Conservation (phyloP, 2,797 vertebrate species). For the Margarornis squamiger region DNA sequence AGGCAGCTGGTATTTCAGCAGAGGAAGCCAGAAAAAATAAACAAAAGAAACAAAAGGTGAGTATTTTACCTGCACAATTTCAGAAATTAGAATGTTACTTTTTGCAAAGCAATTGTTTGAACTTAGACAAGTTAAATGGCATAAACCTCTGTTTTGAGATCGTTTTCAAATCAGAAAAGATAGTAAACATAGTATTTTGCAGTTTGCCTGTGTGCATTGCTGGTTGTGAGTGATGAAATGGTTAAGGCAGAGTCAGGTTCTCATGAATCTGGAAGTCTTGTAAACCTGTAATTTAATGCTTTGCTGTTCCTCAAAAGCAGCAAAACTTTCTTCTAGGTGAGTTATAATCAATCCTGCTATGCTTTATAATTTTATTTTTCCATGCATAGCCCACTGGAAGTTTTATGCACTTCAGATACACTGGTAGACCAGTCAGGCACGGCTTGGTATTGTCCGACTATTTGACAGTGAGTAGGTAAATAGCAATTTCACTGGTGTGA, state of each 20-base stretch:
- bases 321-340: neutral
- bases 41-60: constrained; percentile 81
- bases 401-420: neutral
- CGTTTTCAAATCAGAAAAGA: neutral
- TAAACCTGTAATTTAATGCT: neutral
- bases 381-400: neutral
- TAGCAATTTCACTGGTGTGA: neutral
- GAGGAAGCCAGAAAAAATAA: constrained; percentile 83
- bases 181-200: neutral
- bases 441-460: neutral
- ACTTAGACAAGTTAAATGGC: neutral
- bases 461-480: neutral
- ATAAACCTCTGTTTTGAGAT: neutral
- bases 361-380: neutral
- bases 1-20: constrained; percentile 91
- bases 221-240: neutral
- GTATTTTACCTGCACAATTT: neutral
- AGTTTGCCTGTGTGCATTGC: neutral
- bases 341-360: neutral
- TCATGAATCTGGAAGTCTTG: neutral
- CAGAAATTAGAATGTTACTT: neutral
- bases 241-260: neutral
- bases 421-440: neutral
- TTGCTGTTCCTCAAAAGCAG: neutral
- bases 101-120: neutral